Percentiles rank a stretch among this genome's conserved stretches.
Evolutionary conservation across 2,113 vertebrate genomes (phyloP).

Genomic region (Cyprinodon variegatus): DNA sequence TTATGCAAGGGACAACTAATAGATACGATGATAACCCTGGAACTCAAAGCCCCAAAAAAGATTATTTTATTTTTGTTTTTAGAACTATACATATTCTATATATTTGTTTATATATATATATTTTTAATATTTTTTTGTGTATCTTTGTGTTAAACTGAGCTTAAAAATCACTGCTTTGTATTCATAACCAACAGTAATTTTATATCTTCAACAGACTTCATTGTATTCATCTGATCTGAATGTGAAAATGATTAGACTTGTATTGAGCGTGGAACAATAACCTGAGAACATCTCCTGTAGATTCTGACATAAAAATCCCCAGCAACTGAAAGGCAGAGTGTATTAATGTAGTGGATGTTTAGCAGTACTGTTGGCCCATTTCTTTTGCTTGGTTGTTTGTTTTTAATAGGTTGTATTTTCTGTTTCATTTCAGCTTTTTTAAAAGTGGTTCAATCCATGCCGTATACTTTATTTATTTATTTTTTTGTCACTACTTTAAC

Average conservation of each 20-base stretch:
- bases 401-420: neutral
- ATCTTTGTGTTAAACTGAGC: too few species aligned
- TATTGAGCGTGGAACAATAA: neutral
- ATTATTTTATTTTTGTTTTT: too few species aligned
- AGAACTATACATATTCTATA: too few species aligned
- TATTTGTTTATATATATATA: too few species aligned
- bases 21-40: too few species aligned
- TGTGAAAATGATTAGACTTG: neutral
- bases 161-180: too few species aligned
- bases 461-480: conserved; percentile 52
- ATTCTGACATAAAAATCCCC: neutral
- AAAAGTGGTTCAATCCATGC: conserved; percentile 2
- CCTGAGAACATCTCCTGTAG: neutral
- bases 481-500: conserved; percentile 50
- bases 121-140: too few species aligned
- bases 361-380: neutral
- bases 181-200: too few species aligned
- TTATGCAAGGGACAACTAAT: too few species aligned
- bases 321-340: neutral
- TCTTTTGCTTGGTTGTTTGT: neutral
- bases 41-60: too few species aligned
- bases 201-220: too few species aligned
- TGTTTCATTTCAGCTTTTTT: conserved; percentile 7
- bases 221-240: too few species aligned
- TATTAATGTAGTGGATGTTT: neutral